Conservation (phyloP, 2,797 vertebrate genomes). For the Bradypodion pumilum region DNA sequence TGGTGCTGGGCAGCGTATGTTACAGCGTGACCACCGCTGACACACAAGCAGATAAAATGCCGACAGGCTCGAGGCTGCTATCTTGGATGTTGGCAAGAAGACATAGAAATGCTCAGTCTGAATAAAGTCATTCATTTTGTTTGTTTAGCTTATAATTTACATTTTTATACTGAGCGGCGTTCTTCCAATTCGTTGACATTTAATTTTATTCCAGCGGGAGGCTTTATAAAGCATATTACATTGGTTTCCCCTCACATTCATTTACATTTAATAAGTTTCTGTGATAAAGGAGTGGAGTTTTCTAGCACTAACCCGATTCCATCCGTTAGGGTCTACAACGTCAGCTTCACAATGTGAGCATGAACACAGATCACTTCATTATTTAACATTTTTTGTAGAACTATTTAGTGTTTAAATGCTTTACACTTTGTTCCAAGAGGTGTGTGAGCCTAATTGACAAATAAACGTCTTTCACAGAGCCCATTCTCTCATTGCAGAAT, state of each 20-base stretch:
- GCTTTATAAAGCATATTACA: slow-evolving; percentile 39
- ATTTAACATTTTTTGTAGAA: neutral
- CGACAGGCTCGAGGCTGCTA: slow-evolving; percentile 31
- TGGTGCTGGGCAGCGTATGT: slow-evolving; percentile 6
- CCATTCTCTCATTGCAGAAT: too few species aligned
- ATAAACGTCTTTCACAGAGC: neutral
- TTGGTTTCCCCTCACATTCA: slow-evolving; percentile 46
- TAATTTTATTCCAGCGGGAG: slow-evolving; percentile 41
- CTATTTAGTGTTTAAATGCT: slow-evolving; percentile 1
- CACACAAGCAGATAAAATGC: slow-evolving; percentile 33
- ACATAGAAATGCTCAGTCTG: slow-evolving; percentile 46
- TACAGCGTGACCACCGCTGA: slow-evolving; percentile 40
- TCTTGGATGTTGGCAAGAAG: slow-evolving; percentile 60
- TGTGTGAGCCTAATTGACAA: neutral
- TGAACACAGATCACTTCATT: neutral
- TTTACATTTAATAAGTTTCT: slow-evolving; percentile 47
- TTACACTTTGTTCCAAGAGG: slow-evolving; percentile 2
- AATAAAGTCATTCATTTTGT: slow-evolving; percentile 75
- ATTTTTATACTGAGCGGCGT: slow-evolving; percentile 34
- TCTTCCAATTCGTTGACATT: slow-evolving; percentile 53
- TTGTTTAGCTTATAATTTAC: slow-evolving; percentile 61
- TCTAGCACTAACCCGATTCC: slow-evolving; percentile 42
- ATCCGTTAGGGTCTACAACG: neutral
- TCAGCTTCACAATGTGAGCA: neutral
- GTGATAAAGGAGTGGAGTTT: slow-evolving; percentile 42